Evolutionary conservation across 2,888 invertebrate genomes (phyloP).

Genomic region (Lacanobia wlatinum): DNA sequence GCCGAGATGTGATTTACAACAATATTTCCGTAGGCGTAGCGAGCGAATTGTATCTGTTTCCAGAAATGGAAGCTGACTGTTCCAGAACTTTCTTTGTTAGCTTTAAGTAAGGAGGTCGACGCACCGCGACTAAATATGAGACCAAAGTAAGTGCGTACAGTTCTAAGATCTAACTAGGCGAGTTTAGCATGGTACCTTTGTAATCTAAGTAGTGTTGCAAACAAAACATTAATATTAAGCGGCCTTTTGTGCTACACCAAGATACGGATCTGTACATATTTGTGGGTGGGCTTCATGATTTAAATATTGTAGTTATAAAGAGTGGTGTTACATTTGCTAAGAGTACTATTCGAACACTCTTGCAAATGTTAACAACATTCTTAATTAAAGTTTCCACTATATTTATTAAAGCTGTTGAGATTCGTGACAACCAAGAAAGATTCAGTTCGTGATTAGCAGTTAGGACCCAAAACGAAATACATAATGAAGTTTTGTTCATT

Average conservation of each 20-base stretch:
- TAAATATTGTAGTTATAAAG: conserved; percentile 37
- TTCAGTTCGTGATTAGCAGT: conserved; percentile 8
- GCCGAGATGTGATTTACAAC: conserved; percentile 81
- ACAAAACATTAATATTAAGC: conserved; percentile 53
- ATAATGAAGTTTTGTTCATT: conserved; percentile 19
- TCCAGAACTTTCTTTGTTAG: conserved; percentile 79
- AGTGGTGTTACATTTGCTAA: conserved; percentile 22
- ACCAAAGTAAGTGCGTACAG: conserved; percentile 41
- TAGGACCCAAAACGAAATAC: background rate
- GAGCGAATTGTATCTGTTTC: conserved; percentile 78
- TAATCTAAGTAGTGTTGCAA: conserved; percentile 55
- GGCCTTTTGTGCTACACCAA: conserved; percentile 40
- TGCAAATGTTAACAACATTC: background rate
- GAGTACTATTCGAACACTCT: conserved; percentile 7
- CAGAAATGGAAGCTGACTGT: conserved; percentile 82
- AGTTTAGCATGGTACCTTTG: conserved; percentile 50
- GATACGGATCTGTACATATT: conserved; percentile 48
- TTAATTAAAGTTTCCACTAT: conserved; percentile 14
- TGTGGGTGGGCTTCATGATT: conserved; percentile 55
- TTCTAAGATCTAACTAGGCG: conserved; percentile 45
- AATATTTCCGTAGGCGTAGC: conserved; percentile 81
- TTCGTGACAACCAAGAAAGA: conserved; percentile 12
- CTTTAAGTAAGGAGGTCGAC: conserved; percentile 64
- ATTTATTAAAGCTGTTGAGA: background rate
- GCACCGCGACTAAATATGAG: conserved; percentile 63